Conservation (phyloP, 2,888 invertebrate species). For the Drosophila peninsularis region DNA sequence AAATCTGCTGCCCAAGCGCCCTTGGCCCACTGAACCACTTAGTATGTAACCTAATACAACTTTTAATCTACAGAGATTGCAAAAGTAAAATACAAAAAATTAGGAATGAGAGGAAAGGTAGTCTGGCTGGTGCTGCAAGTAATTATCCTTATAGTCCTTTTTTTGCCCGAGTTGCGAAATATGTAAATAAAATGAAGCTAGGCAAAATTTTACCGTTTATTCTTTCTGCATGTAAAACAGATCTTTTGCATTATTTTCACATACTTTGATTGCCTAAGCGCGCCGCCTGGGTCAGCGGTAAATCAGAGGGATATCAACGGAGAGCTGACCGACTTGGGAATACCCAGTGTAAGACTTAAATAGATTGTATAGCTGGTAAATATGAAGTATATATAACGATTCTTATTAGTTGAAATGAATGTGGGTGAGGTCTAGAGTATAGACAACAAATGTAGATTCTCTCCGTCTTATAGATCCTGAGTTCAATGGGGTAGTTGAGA, state of each 20-base stretch:
- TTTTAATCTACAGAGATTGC: constrained; percentile 54
- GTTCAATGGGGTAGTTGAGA: not conserved
- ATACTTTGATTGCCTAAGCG: constrained; percentile 59
- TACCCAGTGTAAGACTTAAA: not conserved
- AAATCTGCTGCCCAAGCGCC: not conserved
- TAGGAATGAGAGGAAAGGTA: not conserved
- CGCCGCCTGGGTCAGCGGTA: constrained; percentile 22
- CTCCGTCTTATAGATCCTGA: not conserved
- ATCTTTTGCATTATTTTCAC: constrained; percentile 72
- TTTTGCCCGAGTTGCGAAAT: constrained; percentile 33
- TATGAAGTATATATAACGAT: not conserved
- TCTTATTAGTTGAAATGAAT: not conserved
- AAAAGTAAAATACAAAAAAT: constrained; percentile 6
- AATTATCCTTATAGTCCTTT: constrained; percentile 62
- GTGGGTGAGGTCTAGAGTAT: not conserved
- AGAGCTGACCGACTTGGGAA: not conserved
- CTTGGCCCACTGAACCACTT: constrained; percentile 42
- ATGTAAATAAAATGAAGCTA: constrained; percentile 50
- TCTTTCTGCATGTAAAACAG: constrained; percentile 50
- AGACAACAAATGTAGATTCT: not conserved
- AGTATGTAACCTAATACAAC: constrained; percentile 42
- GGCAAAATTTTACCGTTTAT: constrained; percentile 31
- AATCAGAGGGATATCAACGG: not conserved
- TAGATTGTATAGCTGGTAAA: not conserved
- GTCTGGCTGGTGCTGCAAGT: constrained; percentile 34